phyloP scores from a whole-genome alignment of 2,113 vertebrate genomes.

The Empidonax alnorum region DNA sequence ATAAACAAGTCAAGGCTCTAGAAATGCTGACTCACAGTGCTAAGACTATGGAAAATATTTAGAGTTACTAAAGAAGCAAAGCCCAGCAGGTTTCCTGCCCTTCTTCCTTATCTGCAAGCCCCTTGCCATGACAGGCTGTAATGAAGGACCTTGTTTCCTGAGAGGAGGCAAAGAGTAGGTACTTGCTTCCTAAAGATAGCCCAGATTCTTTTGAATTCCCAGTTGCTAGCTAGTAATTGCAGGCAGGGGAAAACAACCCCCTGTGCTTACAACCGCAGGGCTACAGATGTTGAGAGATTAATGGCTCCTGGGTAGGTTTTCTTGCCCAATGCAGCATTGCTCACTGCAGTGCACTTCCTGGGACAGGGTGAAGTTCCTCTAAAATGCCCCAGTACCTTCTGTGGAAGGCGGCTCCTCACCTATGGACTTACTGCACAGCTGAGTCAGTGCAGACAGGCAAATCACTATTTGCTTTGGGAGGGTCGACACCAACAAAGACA shows the following conservation, averaged over 20 bases:
- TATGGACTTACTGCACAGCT: background rate
- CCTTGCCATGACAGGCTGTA: background rate
- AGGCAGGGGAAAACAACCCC: background rate
- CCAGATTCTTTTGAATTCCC: background rate
- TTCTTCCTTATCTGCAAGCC: slow-evolving; percentile 33
- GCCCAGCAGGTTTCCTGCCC: slow-evolving; percentile 12
- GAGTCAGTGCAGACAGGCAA: slow-evolving; percentile 38
- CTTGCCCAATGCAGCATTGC: background rate
- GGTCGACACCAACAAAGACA: background rate
- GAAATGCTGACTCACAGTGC: slow-evolving; percentile 58
- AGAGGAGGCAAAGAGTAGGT: background rate
- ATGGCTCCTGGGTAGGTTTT: background rate
- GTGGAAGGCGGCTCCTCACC: background rate
- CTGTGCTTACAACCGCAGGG: background rate
- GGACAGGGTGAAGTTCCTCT: background rate
- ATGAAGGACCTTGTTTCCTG: slow-evolving; percentile 32
- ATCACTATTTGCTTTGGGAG: slow-evolving; percentile 39
- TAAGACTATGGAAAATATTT: background rate
- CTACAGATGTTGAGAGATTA: background rate
- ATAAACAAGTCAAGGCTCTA: slow-evolving; percentile 21
- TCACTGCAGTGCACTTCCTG: background rate
- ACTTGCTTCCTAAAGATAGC: slow-evolving; percentile 42
- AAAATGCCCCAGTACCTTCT: background rate
- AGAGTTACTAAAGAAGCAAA: slow-evolving; percentile 21
- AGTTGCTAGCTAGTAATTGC: background rate